Evolutionary conservation across 2,888 invertebrate genomes (phyloP).

Genomic region (Dinocampus coccinellae): DNA sequence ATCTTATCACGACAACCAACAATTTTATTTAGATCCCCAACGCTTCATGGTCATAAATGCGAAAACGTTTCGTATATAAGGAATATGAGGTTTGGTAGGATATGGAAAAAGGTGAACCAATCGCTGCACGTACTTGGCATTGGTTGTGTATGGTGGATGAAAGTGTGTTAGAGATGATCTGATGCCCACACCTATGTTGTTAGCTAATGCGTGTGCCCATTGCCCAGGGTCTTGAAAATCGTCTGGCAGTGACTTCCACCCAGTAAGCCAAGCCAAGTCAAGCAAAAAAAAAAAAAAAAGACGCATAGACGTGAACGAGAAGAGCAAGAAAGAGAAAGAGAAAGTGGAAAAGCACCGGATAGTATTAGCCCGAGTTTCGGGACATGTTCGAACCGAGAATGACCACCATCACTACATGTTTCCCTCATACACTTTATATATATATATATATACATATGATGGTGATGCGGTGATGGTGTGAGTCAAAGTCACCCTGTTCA

Average conservation of each 20-base stretch:
- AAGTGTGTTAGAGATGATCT: constrained; percentile 53
- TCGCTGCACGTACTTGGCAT: constrained; percentile 38
- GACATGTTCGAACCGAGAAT: constrained; percentile 17
- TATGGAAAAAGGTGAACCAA: constrained; percentile 42
- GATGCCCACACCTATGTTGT: constrained; percentile 68
- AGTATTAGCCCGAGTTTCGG: constrained; percentile 57
- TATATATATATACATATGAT: no score
- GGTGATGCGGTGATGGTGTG: constrained; percentile 30
- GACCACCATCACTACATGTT: constrained; percentile 31
- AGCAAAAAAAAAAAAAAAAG: constrained; percentile 40
- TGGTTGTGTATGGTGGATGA: constrained; percentile 38
- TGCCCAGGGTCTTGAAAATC: constrained; percentile 57
- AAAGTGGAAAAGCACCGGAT: constrained; percentile 37
- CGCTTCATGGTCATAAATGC: constrained; percentile 63
- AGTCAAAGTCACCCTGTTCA: constrained; percentile 11
- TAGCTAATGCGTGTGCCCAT: constrained; percentile 63
- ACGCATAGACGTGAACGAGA: not conserved
- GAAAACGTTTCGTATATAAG: constrained; percentile 51
- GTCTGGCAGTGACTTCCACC: constrained; percentile 39
- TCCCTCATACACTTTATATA: not conserved
- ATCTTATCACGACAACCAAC: constrained; percentile 54
- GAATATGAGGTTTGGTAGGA: not conserved
- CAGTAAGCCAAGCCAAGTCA: constrained; percentile 32
- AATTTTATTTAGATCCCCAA: constrained; percentile 67
- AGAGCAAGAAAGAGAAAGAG: constrained; percentile 19